Conservation (phyloP, 2,797 vertebrate genomes). For the Eleutherodactylus coqui region DNA sequence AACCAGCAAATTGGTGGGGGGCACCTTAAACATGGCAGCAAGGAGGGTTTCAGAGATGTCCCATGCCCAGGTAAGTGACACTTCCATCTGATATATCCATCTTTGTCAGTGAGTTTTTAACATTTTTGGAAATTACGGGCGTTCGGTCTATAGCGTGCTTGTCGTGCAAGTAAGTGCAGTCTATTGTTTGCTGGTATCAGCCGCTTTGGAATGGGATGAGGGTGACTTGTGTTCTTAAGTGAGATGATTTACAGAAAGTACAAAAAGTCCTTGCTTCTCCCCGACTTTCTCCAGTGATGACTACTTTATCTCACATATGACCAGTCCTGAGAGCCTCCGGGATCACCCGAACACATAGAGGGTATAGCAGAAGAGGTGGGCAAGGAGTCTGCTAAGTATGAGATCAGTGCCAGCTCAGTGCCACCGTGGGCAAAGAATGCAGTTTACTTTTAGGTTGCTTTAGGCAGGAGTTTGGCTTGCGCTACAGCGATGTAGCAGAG, state of each 20-base stretch:
- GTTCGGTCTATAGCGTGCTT: no score
- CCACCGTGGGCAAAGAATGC: no score
- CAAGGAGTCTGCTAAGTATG: neutral
- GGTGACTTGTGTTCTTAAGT: neutral
- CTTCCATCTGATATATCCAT: neutral
- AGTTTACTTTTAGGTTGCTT: neutral
- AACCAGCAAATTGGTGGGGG: constrained; percentile 67
- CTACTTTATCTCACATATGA: neutral
- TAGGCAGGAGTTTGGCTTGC: neutral
- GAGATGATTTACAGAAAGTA: neutral
- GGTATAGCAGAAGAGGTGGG: neutral
- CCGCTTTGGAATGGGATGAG: neutral
- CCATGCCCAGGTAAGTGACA: constrained; percentile 75
- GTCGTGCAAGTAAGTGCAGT: neutral
- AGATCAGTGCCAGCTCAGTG: no score
- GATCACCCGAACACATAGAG: no score
- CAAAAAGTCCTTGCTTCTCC: neutral
- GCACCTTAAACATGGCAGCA: constrained; percentile 68
- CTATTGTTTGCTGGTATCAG: neutral
- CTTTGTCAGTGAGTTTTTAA: neutral
- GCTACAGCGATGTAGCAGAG: neutral
- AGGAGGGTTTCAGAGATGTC: constrained; percentile 74
- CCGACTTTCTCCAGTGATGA: neutral
- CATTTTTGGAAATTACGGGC: no score
- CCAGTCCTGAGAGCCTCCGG: neutral